These are phyloP conservation scores for Mythimna pallens DNA, from an alignment of 2,888 invertebrate genomes.

Conservation along the genomic window DNA sequence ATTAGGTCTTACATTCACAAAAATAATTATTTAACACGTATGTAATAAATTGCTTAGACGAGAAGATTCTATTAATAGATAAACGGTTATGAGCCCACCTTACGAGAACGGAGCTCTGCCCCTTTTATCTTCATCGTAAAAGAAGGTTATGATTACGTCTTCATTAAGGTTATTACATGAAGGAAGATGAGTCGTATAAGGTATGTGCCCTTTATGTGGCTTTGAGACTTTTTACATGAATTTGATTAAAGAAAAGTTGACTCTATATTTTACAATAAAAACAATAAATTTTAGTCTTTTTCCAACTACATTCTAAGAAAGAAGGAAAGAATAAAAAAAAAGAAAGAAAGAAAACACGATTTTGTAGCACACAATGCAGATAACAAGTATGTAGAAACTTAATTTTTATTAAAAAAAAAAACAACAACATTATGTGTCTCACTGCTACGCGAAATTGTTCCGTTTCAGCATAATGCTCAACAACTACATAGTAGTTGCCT, in stretches of 20 bases:
- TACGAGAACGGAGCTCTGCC: constrained; percentile 4
- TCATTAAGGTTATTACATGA: constrained; percentile 33
- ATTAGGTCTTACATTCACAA: constrained; percentile 7
- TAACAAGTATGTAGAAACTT: too few species aligned
- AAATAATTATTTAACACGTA: background rate
- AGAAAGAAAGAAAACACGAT: too few species aligned
- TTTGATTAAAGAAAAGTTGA: background rate
- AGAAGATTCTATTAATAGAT: constrained; percentile 42
- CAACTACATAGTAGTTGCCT: too few species aligned
- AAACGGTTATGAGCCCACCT: constrained; percentile 15
- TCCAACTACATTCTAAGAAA: background rate
- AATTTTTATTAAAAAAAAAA: too few species aligned
- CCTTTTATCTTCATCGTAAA: constrained; percentile 40
- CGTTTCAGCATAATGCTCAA: too few species aligned
- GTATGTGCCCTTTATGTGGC: background rate
- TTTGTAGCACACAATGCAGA: too few species aligned
- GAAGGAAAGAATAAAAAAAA: too few species aligned
- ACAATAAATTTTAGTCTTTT: background rate
- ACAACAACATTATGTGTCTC: too few species aligned
- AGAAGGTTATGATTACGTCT: constrained; percentile 27
- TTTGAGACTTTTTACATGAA: background rate
- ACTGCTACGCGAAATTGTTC: too few species aligned
- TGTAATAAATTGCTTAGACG: constrained; percentile 20
- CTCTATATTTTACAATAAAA: background rate
- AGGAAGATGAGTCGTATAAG: background rate